phyloP scores from a whole-genome alignment of 2,113 vertebrate species.

The Panthera tigris region DNA sequence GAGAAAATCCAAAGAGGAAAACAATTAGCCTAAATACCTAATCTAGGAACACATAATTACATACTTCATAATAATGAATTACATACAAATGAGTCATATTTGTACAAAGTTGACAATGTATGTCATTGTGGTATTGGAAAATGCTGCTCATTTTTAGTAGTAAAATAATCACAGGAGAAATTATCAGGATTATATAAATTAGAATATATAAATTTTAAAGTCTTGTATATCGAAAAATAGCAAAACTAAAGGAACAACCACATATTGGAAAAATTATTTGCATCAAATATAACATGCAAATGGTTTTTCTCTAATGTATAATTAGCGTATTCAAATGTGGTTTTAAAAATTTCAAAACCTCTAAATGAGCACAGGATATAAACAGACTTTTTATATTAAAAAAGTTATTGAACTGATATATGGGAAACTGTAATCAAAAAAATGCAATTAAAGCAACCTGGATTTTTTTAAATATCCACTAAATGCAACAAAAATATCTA shows the following conservation, averaged over 20 bases:
- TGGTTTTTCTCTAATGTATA: not conserved
- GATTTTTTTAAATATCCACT: not conserved
- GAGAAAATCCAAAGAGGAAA: not conserved
- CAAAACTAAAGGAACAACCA: slow-evolving; percentile 23
- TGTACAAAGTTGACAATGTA: not conserved
- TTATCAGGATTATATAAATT: not conserved
- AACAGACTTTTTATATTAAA: not conserved
- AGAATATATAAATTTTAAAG: not conserved
- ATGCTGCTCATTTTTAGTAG: slow-evolving; percentile 14
- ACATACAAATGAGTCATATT: not conserved
- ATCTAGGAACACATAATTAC: not conserved
- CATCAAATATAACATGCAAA: not conserved
- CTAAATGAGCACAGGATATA: not conserved
- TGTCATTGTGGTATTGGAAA: not conserved
- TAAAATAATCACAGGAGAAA: not conserved
- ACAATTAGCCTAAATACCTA: not conserved
- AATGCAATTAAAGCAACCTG: not conserved
- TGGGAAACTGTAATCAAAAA: not conserved
- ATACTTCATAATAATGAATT: not conserved
- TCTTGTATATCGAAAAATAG: not conserved
- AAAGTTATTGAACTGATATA: not conserved
- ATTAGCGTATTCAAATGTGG: not conserved
- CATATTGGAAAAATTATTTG: not conserved
- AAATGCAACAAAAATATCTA: not conserved
- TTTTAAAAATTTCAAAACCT: slow-evolving; percentile 22